Conservation (phyloP, 30 jellyfish, hydroid and myxozoan genomes). For the Phacellophora camtschatica region DNA sequence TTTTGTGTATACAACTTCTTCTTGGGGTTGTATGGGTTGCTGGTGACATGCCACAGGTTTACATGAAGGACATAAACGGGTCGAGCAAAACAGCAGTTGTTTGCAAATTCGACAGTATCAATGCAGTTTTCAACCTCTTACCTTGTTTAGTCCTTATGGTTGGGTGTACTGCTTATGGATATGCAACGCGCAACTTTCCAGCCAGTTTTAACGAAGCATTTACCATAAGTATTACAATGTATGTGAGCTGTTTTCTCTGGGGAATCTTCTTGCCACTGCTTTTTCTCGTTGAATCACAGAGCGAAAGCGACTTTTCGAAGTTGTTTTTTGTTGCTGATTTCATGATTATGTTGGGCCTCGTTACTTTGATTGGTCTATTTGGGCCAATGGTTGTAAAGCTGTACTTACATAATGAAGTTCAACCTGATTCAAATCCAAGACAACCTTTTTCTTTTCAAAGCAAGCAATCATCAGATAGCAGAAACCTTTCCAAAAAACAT, state of each 20-base stretch:
- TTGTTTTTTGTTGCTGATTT: not conserved
- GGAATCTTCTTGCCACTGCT: conserved; percentile 33
- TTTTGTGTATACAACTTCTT: conserved; percentile 7
- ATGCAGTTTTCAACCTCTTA: not conserved
- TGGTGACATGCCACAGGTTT: not conserved
- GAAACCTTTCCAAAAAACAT: no score
- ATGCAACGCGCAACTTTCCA: conserved; percentile 46
- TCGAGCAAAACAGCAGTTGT: not conserved
- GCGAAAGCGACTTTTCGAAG: conserved; percentile 3
- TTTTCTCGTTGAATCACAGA: not conserved
- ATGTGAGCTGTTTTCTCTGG: conserved; percentile 54
- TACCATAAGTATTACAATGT: conserved; percentile 40
- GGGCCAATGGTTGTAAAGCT: conserved; percentile 31
- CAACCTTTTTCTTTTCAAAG: no score
- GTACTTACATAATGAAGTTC: no score
- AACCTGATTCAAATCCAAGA: no score
- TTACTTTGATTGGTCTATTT: conserved; percentile 19
- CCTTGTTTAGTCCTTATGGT: conserved; percentile 27
- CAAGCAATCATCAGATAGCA: no score
- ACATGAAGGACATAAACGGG: not conserved
- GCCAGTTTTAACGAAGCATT: conserved; percentile 49
- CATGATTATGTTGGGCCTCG: conserved; percentile 14
- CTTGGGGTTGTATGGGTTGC: conserved; percentile 27
- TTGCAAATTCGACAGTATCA: not conserved
- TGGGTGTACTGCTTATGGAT: conserved; percentile 37